phyloP scores from a whole-genome alignment of 2,113 vertebrate species.

The Eonycteris spelaea region DNA sequence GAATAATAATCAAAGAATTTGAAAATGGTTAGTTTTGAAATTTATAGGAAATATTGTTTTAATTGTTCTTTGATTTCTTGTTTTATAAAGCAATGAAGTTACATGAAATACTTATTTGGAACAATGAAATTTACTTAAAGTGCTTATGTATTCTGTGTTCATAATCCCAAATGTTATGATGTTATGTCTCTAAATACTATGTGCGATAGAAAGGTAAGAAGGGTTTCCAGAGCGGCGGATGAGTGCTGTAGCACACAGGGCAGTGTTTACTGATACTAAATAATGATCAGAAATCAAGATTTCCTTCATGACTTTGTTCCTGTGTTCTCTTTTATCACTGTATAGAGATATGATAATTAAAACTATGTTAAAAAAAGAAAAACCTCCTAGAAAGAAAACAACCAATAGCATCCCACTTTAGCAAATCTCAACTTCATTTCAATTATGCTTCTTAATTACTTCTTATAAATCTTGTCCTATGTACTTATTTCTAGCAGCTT shows the following conservation, averaged over 20 bases:
- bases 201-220: background rate
- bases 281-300: background rate
- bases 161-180: background rate
- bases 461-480: background rate
- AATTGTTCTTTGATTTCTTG: background rate
- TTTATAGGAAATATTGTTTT: background rate
- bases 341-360: background rate
- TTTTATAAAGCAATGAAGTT: background rate
- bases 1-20: background rate
- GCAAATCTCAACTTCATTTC: background rate
- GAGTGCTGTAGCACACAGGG: background rate
- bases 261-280: background rate
- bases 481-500: background rate
- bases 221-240: background rate
- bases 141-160: background rate
- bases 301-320: background rate
- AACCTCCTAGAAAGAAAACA: background rate
- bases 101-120: background rate
- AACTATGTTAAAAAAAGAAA: background rate
- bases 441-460: background rate
- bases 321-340: background rate
- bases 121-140: background rate
- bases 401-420: background rate
- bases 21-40: background rate
- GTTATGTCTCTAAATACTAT: background rate